These are phyloP conservation scores for Heliconius aoede DNA, from an alignment of 2,888 invertebrate species.

Conservation along the genomic window DNA sequence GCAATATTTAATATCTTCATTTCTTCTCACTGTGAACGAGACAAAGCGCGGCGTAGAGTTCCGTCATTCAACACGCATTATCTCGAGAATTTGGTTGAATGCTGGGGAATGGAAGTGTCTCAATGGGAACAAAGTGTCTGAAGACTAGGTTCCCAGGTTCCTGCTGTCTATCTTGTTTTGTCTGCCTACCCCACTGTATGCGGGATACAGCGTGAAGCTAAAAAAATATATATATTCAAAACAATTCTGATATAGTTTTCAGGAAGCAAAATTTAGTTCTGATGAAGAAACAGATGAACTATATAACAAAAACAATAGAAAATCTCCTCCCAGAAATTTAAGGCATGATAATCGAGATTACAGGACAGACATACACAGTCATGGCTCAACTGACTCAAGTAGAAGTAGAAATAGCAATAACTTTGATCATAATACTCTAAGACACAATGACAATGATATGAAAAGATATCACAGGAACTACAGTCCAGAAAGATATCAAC, in stretches of 20 bases:
- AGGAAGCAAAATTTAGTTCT: constrained; percentile 54
- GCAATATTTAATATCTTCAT: too few relatives aligned
- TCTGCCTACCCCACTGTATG: too few relatives aligned
- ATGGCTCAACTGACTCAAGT: constrained; percentile 38
- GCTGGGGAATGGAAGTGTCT: too few relatives aligned
- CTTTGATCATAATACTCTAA: constrained; percentile 54
- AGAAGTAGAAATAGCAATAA: constrained; percentile 50
- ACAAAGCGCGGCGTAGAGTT: too few relatives aligned
- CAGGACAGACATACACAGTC: constrained; percentile 28
- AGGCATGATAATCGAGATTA: constrained; percentile 31
- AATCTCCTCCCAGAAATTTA: constrained; percentile 29
- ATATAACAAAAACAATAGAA: constrained; percentile 48
- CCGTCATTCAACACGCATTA: too few relatives aligned
- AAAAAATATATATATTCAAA: too few relatives aligned
- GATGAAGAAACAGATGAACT: constrained; percentile 61
- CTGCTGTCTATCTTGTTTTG: too few relatives aligned
- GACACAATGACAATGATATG: constrained; percentile 56
- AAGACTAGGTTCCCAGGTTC: too few relatives aligned
- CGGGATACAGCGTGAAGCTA: too few relatives aligned
- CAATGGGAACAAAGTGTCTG: too few relatives aligned
- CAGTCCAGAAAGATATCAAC: constrained; percentile 55
- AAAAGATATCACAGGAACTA: constrained; percentile 53
- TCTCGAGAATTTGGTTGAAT: too few relatives aligned
- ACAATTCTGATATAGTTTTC: constrained; percentile 8
- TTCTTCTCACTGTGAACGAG: too few relatives aligned